Evolutionary conservation across 2,113 vertebrate genomes (phyloP).

Genomic region (Martes martes): DNA sequence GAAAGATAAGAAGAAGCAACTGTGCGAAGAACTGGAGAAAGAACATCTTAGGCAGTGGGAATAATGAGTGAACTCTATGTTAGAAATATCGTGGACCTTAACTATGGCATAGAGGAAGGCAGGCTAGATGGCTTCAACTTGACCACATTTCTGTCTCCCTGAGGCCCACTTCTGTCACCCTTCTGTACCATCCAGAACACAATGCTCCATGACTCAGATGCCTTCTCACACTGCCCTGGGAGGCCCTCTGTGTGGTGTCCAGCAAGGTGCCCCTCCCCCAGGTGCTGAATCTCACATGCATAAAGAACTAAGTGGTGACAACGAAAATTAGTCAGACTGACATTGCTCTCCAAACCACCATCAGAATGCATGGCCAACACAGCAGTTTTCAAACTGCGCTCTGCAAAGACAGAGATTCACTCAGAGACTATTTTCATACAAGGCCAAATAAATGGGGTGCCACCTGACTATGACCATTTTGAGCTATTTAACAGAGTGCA

Average conservation of each 20-base stretch:
- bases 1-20: not conserved
- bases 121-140: not conserved
- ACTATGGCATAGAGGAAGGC: not conserved
- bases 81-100: not conserved
- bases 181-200: not conserved
- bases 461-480: not conserved
- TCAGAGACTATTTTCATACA: not conserved
- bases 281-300: not conserved
- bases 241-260: too few relatives aligned
- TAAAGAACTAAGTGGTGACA: not conserved
- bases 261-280: not conserved
- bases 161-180: not conserved
- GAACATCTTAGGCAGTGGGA: not conserved
- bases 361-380: not conserved
- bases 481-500: not conserved
- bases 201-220: not conserved
- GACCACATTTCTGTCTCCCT: not conserved
- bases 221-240: accelerated
- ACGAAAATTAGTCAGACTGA: not conserved
- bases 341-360: not conserved
- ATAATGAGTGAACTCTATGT: not conserved
- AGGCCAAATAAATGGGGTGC: not conserved
- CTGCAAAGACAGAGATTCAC: not conserved
- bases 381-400: not conserved
- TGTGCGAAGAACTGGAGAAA: not conserved